These are phyloP conservation scores for Neria commutata DNA, from an alignment of 2,888 invertebrate genomes.

Conservation along the genomic window DNA sequence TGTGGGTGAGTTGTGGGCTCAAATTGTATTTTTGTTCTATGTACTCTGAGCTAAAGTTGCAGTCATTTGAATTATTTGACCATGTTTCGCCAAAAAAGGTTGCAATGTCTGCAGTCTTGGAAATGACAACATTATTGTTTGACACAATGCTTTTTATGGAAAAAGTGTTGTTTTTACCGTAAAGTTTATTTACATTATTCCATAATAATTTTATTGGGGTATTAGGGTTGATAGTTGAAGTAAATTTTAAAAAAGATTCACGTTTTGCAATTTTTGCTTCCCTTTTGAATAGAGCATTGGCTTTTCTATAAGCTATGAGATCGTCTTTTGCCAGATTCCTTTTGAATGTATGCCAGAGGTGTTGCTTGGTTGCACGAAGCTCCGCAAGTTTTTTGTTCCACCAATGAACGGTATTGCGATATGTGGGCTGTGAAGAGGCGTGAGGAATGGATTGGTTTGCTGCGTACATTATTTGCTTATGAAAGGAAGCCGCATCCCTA, in stretches of 20 bases:
- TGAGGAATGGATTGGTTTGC: not conserved
- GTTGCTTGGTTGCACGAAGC: not conserved
- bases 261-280: constrained; percentile 11
- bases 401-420: not conserved
- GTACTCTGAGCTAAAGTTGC: not conserved
- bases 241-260: constrained; percentile 1
- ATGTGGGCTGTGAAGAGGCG: not conserved
- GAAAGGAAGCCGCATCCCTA: not conserved
- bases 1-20: too few species aligned
- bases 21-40: too few species aligned
- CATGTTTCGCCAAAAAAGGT: not conserved
- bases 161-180: not conserved
- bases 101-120: not conserved
- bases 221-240: constrained; percentile 10
- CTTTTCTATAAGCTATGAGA: constrained; percentile 15
- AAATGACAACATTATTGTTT: not conserved
- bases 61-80: not conserved
- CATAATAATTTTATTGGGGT: constrained; percentile 7
- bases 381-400: not conserved
- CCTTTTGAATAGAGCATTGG: constrained; percentile 14
- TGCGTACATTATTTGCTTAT: not conserved
- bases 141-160: not conserved
- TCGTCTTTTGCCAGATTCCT: not conserved
- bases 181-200: constrained; percentile 5
- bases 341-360: not conserved